Conservation (phyloP, 2,888 invertebrate genomes). For the Rhyacophila evoluta region DNA sequence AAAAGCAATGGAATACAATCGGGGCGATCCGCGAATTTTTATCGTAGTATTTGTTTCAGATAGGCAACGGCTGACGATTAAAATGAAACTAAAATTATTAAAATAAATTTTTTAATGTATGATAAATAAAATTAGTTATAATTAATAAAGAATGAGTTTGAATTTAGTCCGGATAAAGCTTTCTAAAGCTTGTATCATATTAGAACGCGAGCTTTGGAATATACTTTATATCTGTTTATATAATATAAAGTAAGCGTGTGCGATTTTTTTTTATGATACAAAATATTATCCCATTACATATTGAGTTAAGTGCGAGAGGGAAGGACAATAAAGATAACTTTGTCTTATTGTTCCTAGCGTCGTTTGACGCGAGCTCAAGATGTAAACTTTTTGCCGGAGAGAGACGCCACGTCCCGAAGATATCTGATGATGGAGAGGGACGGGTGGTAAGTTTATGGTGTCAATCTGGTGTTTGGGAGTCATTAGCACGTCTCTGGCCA, state of each 20-base stretch:
- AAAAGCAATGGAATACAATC: too few species aligned
- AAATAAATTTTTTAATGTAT: too few species aligned
- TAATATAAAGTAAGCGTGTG: too few species aligned
- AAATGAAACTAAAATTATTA: too few species aligned
- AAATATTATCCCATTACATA: not conserved
- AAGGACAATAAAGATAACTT: slow-evolving; percentile 50
- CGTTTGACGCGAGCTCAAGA: slow-evolving; percentile 51
- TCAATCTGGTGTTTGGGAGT: slow-evolving; percentile 55
- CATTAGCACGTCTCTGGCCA: slow-evolving; percentile 52
- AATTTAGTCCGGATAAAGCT: too few species aligned
- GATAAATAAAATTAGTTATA: too few species aligned
- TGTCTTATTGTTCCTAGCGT: slow-evolving; percentile 48
- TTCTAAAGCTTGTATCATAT: too few species aligned
- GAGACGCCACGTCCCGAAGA: slow-evolving; percentile 25
- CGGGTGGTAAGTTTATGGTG: slow-evolving; percentile 47
- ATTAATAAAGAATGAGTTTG: too few species aligned
- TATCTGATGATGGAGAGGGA: slow-evolving; percentile 29
- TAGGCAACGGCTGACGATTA: too few species aligned
- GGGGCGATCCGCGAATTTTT: too few species aligned
- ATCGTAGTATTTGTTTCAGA: too few species aligned
- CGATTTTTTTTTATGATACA: not conserved
- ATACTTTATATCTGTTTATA: too few species aligned
- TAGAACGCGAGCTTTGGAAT: not conserved
- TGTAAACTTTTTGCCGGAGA: slow-evolving; percentile 47
- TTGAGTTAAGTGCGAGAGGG: slow-evolving; percentile 10